Base-by-base conservation (phyloP, 2,797 vertebrate genomes). In the Peromyscus aztecus region DNA sequence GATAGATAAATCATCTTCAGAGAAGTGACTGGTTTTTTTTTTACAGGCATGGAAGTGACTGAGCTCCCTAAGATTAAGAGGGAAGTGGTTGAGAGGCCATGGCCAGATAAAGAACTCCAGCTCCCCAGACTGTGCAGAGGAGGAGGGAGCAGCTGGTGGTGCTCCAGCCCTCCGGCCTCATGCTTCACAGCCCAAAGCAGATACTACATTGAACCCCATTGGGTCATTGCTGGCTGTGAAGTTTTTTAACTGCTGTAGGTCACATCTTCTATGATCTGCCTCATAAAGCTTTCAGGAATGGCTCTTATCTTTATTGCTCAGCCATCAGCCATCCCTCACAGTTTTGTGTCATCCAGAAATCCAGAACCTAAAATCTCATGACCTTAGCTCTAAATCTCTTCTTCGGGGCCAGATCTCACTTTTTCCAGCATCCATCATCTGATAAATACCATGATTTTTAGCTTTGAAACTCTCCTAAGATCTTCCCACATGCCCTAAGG, bases 181-280 rank as follows among this genome's bases (percentile, higher is more conserved):
- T 0, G 4, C 52, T 75, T 37, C 69, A 80, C n/a, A 9, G 31
- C 12, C 55, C 34, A 55, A 61, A 69, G 57, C 83, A 85, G n/a
- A 27, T 8, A 59, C 31, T 12, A 5, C 57, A 4, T 10, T 67
- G 37, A 73, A 90, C 65, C 52, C 88, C 52, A 31, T 13, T 59
- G 52, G 4, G 9, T 24, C 14, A 3, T 57, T 6, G 7, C 43
- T 19, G 80, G 77, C 13, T 69, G 76, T 81, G 6, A 13, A 13
- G 17, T n/a, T 49, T n/a, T 49, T 71, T 77, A 87, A 80, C 34
- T 49, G 8, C 40, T 93, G 6, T 46, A 69, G 49, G 88, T 40
- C 63, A 83, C 3, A 80, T 83, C 40, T 77, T 88, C 69, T 90
- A 75, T 82, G 75, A 81, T 89, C 69, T 90, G 34, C 94, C 13